Base-by-base conservation (phyloP, 2,113 vertebrate species). In the Patagioenas fasciata region DNA sequence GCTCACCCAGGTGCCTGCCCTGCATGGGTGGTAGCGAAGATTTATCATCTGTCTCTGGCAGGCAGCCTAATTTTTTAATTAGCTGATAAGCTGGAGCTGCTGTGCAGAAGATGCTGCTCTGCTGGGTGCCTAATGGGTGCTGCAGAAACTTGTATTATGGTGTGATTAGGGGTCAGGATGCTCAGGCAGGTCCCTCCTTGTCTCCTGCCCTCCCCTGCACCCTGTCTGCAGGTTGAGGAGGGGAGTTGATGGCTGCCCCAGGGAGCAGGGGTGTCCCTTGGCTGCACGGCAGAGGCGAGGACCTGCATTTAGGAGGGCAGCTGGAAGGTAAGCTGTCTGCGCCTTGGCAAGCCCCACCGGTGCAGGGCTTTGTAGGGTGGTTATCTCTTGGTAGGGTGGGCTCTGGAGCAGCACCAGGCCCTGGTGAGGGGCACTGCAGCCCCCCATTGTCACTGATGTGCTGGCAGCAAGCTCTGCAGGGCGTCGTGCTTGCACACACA, bases 31-130 rank as follows among this genome's bases (percentile, higher is more conserved):
- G 65, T 56, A 57, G 77, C 7, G 13, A 28, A 54, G 60, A 58
- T 90, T 78, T 90, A 64, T 95, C 85, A 83, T 89, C 75, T 80
- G 12, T 42, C n/a, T 38, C 75, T 92, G 85, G 56, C 72, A 90
- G 87, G 48, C 70, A 78, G 67, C 82, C 64, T 94, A 58, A 86
- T 83, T 85, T 91, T 95, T 79, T 88, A 91, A 96, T 91, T 93
- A 93, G 75, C 65, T 60, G 72, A 74, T 78, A 66, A 82, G 56
- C 67, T 95, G 90, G 60, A 67, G 82, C 82, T 70, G 87, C 40
- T 82, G 51, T 83, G 85, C 53, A 56, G 51, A 47, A 95, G 51
- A 48, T 11, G 0, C 66, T 89, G 65, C 75, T 87, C 81, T 15
- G 7, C 34, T 51, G 58, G 31, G 24, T 61, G 32, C 47, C 44